Evolutionary conservation across 2,888 invertebrate genomes (phyloP), one percentile per base, ranked within the genome.

Genomic region (Hyalella azteca): DNA sequence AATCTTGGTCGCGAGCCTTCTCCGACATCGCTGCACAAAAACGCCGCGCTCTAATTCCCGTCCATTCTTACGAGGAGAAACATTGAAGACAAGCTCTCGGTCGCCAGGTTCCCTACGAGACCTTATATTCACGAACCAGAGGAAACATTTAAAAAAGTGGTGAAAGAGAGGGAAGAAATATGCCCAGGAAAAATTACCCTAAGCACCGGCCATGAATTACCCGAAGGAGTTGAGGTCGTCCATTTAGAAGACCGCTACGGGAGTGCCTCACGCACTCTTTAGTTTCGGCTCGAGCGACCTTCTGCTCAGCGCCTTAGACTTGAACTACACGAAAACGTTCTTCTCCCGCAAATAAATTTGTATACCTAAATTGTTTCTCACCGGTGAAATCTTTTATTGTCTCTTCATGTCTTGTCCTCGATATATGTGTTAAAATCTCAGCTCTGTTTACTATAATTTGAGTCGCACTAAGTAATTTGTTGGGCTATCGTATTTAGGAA

Each of bases 141-240:
- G 66, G 36, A 66, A 66, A 66, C 66, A 66, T 66, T 66, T n/a
- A n/a, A n/a, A 66, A 66, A 66, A 66, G 66, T 66, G 29, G 66
- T 36, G 29, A 66, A 66, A 66, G 66, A 36, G 66, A 36, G 66
- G 36, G n/a, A n/a, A 66, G 66, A 66, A 66, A 66, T 66, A 66
- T 66, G 66, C 66, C 36, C 36, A 5, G 13, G 66, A 66, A 66
- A 66, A 66, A 66, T 66, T 66, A 66, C 66, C 66, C 66, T 66
- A 66, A 66, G 66, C 66, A 66, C 66, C 66, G 66, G 66, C 66
- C 66, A 66, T 66, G 66, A 66, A 66, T 66, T 66, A 66, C 66
- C 66, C 66, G 36, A 66, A 66, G 66, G 36, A 66, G 66, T 36
- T 36, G 36, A 36, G 66, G 66, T 36, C 66, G 66, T 66, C 32